phyloP scores from a whole-genome alignment of 2,797 vertebrate species.

The Pelodytes ibericus region DNA sequence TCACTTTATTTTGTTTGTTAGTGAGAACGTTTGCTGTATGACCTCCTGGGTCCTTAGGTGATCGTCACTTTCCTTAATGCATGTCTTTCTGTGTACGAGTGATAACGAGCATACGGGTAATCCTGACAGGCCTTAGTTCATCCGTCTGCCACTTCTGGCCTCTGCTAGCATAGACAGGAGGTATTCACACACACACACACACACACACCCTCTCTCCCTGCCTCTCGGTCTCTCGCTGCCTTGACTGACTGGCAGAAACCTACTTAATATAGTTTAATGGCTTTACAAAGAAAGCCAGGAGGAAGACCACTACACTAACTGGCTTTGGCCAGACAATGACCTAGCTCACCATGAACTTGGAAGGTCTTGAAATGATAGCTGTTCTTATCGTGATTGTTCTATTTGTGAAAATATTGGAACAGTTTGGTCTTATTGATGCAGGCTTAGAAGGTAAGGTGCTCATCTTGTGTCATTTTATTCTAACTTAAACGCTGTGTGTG shows the following conservation, averaged over 20 bases:
- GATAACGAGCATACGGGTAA: slow-evolving; percentile 63
- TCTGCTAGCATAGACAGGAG: slow-evolving; percentile 61
- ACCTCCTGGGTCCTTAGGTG: slow-evolving; percentile 58
- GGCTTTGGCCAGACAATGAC: slow-evolving; percentile 82
- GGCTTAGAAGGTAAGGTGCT: slow-evolving; percentile 90
- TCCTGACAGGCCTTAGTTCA: slow-evolving; percentile 61
- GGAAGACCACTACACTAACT: slow-evolving; percentile 67
- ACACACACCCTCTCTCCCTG: slow-evolving; percentile 56
- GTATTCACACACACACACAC: slow-evolving; percentile 57
- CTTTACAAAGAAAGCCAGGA: slow-evolving; percentile 72
- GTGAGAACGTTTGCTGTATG: slow-evolving; percentile 53
- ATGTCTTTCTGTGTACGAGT: slow-evolving; percentile 57
- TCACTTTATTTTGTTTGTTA: too few relatives aligned
- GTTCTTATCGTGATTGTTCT: slow-evolving; percentile 93
- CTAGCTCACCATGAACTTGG: slow-evolving; percentile 91
- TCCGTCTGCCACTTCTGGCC: slow-evolving; percentile 65
- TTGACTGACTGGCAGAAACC: slow-evolving; percentile 69
- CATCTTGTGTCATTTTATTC: too few relatives aligned
- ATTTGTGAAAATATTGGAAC: slow-evolving; percentile 95
- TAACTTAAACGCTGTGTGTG: too few relatives aligned
- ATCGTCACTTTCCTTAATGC: slow-evolving; percentile 57
- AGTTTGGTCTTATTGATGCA: slow-evolving; percentile 92
- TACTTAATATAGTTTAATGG: slow-evolving; percentile 81
- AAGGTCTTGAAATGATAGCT: slow-evolving; percentile 97
- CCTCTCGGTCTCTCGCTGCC: slow-evolving; percentile 63